Evolutionary conservation across 2,888 invertebrate species (phyloP).

Genomic region (Girardia tigrina): DNA sequence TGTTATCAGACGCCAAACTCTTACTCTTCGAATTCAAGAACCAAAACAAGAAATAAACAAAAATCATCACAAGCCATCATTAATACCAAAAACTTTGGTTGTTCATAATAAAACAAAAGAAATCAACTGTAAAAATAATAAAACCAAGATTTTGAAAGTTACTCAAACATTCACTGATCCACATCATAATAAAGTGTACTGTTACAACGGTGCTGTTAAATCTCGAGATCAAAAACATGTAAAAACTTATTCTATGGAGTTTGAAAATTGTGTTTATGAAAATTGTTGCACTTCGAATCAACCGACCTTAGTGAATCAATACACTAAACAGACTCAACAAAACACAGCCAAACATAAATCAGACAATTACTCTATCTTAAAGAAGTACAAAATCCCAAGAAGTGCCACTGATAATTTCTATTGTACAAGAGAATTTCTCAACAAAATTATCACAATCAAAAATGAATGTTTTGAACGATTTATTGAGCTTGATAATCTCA

Average conservation of each 20-base stretch:
- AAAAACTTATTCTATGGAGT: neutral
- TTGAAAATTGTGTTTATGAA: constrained; percentile 1
- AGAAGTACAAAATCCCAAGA: neutral
- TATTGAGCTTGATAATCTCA: neutral
- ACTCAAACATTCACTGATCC: no score
- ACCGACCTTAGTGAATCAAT: neutral
- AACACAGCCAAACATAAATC: neutral
- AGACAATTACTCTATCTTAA: neutral
- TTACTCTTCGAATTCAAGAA: neutral
- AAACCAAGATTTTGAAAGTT: no score
- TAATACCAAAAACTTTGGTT: neutral
- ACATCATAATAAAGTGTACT: neutral
- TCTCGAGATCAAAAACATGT: neutral
- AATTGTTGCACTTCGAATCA: neutral
- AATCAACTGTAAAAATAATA: neutral
- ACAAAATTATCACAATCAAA: neutral
- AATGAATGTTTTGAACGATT: constrained; percentile 2
- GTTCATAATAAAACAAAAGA: neutral
- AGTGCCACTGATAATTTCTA: constrained; percentile 6
- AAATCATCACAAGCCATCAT: neutral
- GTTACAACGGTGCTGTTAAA: neutral
- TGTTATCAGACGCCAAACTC: constrained; percentile 55
- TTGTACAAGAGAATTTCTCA: constrained; percentile 1
- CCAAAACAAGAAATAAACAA: neutral
- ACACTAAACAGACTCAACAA: neutral